phyloP scores from a whole-genome alignment of 1,140 invertebrate genomes.

The Trissolcus basalis region DNA sequence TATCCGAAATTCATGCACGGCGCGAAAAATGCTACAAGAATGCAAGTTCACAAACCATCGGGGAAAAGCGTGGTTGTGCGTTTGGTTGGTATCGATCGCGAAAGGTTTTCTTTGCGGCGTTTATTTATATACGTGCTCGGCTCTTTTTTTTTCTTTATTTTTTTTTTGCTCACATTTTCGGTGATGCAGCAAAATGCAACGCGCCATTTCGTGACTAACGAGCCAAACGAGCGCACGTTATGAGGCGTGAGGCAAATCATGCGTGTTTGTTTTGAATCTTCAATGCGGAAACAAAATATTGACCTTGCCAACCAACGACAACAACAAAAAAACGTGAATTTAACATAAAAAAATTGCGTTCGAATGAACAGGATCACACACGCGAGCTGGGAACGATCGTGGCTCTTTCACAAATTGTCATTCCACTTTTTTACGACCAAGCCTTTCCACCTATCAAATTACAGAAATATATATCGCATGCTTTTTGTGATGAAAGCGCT shows the following conservation, averaged over 20 bases:
- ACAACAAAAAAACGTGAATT: neutral
- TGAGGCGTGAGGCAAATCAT: conserved; percentile 29
- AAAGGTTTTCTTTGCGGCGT: conserved; percentile 4
- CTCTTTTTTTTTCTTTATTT: conserved; percentile 12
- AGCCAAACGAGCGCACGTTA: conserved; percentile 29
- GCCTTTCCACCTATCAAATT: conserved; percentile 13
- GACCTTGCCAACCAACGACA: too few relatives aligned
- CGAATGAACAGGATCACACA: neutral
- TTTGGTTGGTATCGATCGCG: conserved; percentile 36
- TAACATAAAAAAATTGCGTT: neutral
- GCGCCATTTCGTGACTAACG: conserved; percentile 52
- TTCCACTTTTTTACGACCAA: conserved; percentile 6
- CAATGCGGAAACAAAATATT: neutral
- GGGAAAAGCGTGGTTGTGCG: conserved; percentile 18
- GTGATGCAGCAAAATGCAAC: conserved; percentile 53
- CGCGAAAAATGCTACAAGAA: conserved; percentile 18
- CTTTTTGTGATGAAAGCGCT: conserved; percentile 30
- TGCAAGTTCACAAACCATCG: conserved; percentile 17
- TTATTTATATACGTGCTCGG: conserved; percentile 1
- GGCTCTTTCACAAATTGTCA: conserved; percentile 10
- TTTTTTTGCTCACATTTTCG: conserved; percentile 43
- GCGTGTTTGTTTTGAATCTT: conserved; percentile 20
- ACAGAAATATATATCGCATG: conserved; percentile 32
- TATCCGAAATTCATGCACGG: conserved; percentile 8
- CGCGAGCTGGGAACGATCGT: conserved; percentile 6